A percentile compares a stretch with the other conserved stretches of the same genome.
Conservation (phyloP, 2,888 invertebrate species). For the Dasypolia templi region DNA sequence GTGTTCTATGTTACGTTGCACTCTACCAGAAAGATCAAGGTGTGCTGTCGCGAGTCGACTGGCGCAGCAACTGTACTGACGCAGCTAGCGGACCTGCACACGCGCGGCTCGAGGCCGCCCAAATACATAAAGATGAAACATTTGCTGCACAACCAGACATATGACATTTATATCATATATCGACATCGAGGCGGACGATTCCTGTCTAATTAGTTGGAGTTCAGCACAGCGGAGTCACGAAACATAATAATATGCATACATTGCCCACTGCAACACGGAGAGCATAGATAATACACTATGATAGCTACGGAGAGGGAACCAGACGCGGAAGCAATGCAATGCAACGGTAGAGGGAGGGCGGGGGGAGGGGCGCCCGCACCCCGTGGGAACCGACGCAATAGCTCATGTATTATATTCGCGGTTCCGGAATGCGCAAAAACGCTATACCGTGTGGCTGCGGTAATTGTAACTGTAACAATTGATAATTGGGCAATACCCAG, state of each 20-base stretch:
- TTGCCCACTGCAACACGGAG: conserved; percentile 19
- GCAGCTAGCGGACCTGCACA: neutral
- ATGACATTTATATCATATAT: conserved; percentile 20
- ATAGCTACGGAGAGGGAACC: neutral
- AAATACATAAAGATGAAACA: conserved; percentile 41
- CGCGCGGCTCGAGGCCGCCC: conserved; percentile 70
- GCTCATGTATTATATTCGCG: neutral
- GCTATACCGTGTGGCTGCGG: conserved; percentile 24
- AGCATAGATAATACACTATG: neutral
- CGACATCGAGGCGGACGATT: conserved; percentile 15
- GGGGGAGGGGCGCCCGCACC: neutral
- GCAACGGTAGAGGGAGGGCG: neutral
- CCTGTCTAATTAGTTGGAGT: conserved; percentile 54
- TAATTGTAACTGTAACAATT: conserved; percentile 18
- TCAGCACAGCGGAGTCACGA: conserved; percentile 24
- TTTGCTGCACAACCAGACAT: conserved; percentile 7
- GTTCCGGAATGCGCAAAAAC: conserved; percentile 50
- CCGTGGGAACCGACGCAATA: conserved; percentile 39
- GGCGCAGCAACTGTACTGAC: no score
- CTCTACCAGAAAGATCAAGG: conserved; percentile 16
- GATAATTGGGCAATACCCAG: conserved; percentile 37
- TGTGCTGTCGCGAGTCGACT: no score
- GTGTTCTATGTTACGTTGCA: neutral
- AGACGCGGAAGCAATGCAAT: conserved; percentile 32
- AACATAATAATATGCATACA: conserved; percentile 20